A percentile compares a stretch with the other conserved stretches of the same genome.
phyloP scores from a whole-genome alignment of 2,113 vertebrate species.

The Sisor rabdophorus region DNA sequence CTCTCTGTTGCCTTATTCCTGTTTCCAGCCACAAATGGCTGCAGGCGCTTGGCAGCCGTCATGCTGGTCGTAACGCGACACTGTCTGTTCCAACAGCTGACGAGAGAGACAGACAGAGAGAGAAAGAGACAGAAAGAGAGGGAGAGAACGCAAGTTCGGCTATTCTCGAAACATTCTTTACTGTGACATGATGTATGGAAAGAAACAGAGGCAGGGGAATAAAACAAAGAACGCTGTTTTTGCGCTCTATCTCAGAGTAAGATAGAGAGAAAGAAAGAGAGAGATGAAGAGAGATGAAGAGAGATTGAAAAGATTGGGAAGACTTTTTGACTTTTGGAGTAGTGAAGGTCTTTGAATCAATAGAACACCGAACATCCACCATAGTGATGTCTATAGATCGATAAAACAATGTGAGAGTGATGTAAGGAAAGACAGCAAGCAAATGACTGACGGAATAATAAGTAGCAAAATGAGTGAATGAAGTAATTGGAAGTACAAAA shows the following conservation, averaged over 20 bases:
- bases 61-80: slow-evolving; percentile 2
- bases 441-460: not conserved
- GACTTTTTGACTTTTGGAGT: not conserved
- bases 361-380: not conserved
- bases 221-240: not conserved
- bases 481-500: not conserved
- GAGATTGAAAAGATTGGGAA: not conserved
- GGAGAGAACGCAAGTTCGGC: not conserved
- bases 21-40: slow-evolving; percentile 32
- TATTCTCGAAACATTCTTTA: not conserved
- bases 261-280: not conserved
- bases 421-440: not conserved
- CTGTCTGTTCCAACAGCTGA: slow-evolving; percentile 26
- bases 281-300: not conserved
- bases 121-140: not conserved
- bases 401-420: not conserved
- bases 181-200: not conserved
- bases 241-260: not conserved
- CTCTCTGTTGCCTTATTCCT: slow-evolving; percentile 6
- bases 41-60: slow-evolving; percentile 7
- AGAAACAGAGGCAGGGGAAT: not conserved
- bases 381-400: not conserved
- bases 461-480: not conserved
- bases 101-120: not conserved
- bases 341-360: not conserved